A percentile compares a stretch with the other conserved stretches of the same genome.
Evolutionary conservation across 2,113 vertebrate species (phyloP).

Genomic region (Rhinolophus ferrumequinum): DNA sequence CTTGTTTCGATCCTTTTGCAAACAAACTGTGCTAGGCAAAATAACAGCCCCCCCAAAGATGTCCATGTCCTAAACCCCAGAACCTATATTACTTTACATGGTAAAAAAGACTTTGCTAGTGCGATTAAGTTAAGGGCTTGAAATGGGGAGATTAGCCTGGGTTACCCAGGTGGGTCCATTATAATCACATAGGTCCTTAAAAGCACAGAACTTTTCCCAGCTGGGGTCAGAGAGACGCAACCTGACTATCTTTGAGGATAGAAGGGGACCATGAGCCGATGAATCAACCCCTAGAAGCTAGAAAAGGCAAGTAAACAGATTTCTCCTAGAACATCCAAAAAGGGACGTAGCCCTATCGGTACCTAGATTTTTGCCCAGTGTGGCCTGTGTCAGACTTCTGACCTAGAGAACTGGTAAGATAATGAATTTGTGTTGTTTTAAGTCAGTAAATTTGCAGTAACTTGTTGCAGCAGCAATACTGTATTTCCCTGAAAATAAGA

Average conservation of each 20-base stretch:
- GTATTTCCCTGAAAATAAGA: too few relatives aligned
- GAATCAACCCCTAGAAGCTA: not conserved
- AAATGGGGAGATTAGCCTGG: not conserved
- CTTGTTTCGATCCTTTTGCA: not conserved
- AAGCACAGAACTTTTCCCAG: not conserved
- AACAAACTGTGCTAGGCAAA: not conserved
- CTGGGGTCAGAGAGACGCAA: not conserved
- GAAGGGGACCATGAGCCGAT: not conserved
- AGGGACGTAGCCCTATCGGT: not conserved
- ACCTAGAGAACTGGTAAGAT: not conserved
- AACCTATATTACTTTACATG: not conserved
- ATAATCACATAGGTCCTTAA: not conserved
- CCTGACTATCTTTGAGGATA: not conserved
- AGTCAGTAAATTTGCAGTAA: not conserved
- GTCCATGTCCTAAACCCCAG: not conserved
- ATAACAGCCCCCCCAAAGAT: not conserved
- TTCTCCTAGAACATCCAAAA: not conserved
- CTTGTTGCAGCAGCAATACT: not conserved
- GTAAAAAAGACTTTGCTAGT: not conserved
- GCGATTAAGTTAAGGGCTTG: not conserved
- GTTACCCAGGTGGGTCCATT: not conserved
- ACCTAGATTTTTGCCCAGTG: not conserved
- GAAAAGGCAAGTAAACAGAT: not conserved
- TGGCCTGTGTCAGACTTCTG: not conserved
- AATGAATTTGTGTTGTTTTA: not conserved